Base-by-base conservation (phyloP, 2,888 invertebrate species). In the Pemphredon lugubris region DNA sequence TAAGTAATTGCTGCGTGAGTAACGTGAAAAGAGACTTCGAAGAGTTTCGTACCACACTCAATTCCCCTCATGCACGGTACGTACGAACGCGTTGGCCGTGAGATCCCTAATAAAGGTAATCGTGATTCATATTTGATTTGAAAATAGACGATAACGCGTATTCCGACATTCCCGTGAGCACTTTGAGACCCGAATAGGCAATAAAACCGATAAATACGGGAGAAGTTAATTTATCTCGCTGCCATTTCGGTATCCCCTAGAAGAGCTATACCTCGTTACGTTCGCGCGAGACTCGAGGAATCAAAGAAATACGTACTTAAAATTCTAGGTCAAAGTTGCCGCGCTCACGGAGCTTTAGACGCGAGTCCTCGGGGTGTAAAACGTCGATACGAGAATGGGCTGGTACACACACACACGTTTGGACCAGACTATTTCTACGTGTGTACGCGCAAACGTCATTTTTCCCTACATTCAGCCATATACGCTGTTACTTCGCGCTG, bases 321-420 rank as follows among this genome's bases (percentile, higher is more conserved):
- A 42, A 73, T 65, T 73, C 65, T 73, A 65, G 73, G 73, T 65
- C 71, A 72, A 39, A 70, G 72, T 20, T 50, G 34, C 65, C 16
- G 57, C 26, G 34, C 45, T 54, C 50, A 44, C 20, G 45, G n/a
- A 39, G 44, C 42, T 51, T n/a, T n/a, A n/a, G n/a, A n/a, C n/a
- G n/a, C n/a, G n/a, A n/a, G n/a, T n/a, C 21, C 54, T 40, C 26
- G 16, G 39, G 40, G 18, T n/a, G 39, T 47, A 45, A 45, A 65
- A 65, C 57, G 71, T 70, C 34, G 47, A 55, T 45, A 45, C 7
- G 42, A 64, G 54, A 64, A 39, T 14, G 45, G 51, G 55, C 23
- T 7, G 50, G 18, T 48, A n/a, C n/a, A n/a, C n/a, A n/a, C n/a
- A n/a, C n/a, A n/a, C n/a, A n/a, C n/a, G n/a, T n/a, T n/a, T n/a